phyloP scores from a whole-genome alignment of 2,888 invertebrate genomes.

The Drosophila anomalata region DNA sequence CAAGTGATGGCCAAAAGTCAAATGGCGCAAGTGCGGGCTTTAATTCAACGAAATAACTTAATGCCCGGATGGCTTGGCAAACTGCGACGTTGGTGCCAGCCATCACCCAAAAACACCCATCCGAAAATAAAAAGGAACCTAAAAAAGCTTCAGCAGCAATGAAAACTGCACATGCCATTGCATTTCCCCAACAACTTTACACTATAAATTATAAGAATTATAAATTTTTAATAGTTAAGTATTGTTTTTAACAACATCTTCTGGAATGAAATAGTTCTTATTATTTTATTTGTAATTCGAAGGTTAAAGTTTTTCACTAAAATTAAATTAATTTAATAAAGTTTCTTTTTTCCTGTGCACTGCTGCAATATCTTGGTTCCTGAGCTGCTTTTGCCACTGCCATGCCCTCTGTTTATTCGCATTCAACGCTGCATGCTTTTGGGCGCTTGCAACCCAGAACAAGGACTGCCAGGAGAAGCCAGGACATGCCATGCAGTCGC shows the following conservation, averaged over 20 bases:
- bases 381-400: slow-evolving; percentile 35
- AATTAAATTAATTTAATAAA: neutral
- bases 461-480: slow-evolving; percentile 25
- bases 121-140: slow-evolving; percentile 18
- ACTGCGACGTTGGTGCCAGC: slow-evolving; percentile 32
- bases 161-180: slow-evolving; percentile 44
- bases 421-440: slow-evolving; percentile 52
- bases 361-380: slow-evolving; percentile 51
- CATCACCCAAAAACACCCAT: slow-evolving; percentile 10
- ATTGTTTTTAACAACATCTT: too few relatives aligned
- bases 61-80: slow-evolving; percentile 60
- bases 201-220: neutral
- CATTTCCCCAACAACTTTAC: slow-evolving; percentile 24
- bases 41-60: slow-evolving; percentile 75
- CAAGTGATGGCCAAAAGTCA: slow-evolving; percentile 63
- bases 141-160: slow-evolving; percentile 18
- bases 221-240: too few relatives aligned
- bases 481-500: slow-evolving; percentile 31
- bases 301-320: neutral
- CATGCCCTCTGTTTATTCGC: slow-evolving; percentile 46
- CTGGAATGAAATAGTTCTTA: neutral
- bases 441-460: slow-evolving; percentile 44
- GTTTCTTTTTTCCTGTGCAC: neutral
- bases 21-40: slow-evolving; percentile 64
- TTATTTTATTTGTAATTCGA: neutral